Conservation (phyloP, 2,113 vertebrate genomes). For the Microtus pennsylvanicus region DNA sequence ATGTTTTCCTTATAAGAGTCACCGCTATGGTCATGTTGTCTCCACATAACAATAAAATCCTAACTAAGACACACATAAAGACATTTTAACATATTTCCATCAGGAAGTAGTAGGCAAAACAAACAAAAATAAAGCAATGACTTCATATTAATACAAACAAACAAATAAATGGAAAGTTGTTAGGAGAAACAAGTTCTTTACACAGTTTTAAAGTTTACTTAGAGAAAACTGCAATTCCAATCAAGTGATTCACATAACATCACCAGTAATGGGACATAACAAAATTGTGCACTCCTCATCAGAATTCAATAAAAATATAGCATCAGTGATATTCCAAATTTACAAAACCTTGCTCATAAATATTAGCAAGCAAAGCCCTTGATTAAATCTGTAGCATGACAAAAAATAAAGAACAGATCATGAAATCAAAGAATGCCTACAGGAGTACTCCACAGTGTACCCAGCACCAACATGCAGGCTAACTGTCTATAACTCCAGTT, state of each 20-base stretch:
- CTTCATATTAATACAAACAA: not conserved
- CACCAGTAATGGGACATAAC: not conserved
- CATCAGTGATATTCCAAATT: not conserved
- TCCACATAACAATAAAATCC: not conserved
- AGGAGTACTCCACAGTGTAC: not conserved
- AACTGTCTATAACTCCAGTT: not conserved
- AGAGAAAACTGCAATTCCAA: constrained; percentile 30
- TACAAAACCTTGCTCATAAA: not conserved
- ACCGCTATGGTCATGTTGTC: not conserved
- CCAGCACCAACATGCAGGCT: not conserved
- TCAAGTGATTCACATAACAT: not conserved
- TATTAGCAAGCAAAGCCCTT: not conserved
- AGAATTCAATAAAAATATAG: constrained; percentile 37
- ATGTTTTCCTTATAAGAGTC: not conserved
- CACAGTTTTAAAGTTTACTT: constrained; percentile 38
- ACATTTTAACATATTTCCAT: not conserved
- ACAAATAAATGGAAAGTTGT: not conserved
- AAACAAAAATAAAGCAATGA: not conserved
- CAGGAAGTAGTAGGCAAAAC: not conserved
- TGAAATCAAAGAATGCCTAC: not conserved
- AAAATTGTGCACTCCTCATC: not conserved
- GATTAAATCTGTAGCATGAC: not conserved
- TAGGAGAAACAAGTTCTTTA: not conserved
- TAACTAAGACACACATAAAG: not conserved
- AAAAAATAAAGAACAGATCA: not conserved